Percentiles rank a stretch among this genome's conserved stretches.
Conservation (phyloP, 2,113 vertebrate genomes). For the Helogale parvula region DNA sequence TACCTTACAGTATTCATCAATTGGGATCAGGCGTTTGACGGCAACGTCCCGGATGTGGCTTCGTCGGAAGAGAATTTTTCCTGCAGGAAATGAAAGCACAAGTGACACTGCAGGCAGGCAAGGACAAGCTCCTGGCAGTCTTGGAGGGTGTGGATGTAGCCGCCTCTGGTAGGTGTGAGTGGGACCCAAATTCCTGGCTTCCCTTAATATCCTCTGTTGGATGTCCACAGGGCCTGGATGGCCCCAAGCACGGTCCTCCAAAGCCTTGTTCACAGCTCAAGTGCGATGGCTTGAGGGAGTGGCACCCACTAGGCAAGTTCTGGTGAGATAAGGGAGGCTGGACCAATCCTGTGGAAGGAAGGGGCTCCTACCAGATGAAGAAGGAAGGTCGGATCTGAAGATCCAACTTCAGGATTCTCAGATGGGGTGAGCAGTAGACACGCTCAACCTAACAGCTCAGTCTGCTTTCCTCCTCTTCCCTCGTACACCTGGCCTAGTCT, state of each 20-base stretch:
- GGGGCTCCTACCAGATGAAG: not conserved
- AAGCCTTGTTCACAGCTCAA: not conserved
- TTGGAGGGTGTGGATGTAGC: not conserved
- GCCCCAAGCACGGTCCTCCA: too few relatives aligned
- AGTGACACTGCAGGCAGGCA: rapidly evolving
- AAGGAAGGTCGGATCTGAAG: not conserved
- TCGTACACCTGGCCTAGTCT: not conserved
- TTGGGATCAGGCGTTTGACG: slow-evolving; percentile 96
- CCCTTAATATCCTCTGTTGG: not conserved
- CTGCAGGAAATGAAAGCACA: slow-evolving; percentile 81
- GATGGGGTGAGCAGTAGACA: rapidly evolving
- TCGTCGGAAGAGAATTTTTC: slow-evolving; percentile 98
- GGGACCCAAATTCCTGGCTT: not conserved
- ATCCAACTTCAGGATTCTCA: not conserved
- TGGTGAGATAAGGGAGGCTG: not conserved
- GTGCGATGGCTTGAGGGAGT: not conserved
- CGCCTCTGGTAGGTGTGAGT: not conserved
- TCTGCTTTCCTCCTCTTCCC: not conserved
- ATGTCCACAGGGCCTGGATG: not conserved
- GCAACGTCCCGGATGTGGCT: slow-evolving; percentile 98
- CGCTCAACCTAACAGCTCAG: not conserved
- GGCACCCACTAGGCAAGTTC: not conserved
- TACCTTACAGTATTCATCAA: slow-evolving; percentile 99
- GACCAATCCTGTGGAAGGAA: not conserved
- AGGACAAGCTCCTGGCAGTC: not conserved